These are phyloP conservation scores for Plagodis pulveraria DNA, from an alignment of 2,888 invertebrate species.

Conservation along the genomic window DNA sequence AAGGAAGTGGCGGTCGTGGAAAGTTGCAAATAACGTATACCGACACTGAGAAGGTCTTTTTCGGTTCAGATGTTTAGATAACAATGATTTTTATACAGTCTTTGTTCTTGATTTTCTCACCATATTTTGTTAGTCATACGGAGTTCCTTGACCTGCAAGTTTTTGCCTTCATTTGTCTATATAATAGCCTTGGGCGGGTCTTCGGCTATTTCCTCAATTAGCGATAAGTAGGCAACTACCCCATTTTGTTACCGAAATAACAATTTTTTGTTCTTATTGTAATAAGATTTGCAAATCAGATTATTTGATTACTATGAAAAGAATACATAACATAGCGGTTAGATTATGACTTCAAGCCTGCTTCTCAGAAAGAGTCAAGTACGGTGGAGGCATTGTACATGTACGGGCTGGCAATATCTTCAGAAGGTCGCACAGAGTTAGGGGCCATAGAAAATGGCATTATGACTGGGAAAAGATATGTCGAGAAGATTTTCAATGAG, in stretches of 20 bases:
- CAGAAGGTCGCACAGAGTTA: too few relatives aligned
- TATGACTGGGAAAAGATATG: too few relatives aligned
- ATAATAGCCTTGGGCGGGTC: conserved; percentile 66
- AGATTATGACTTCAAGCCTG: too few relatives aligned
- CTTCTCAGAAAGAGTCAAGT: too few relatives aligned
- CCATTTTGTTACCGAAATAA: not conserved
- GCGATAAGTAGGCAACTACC: conserved; percentile 44
- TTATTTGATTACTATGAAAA: not conserved
- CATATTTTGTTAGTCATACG: conserved; percentile 52
- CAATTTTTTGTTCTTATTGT: not conserved
- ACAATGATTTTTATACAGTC: conserved; percentile 20
- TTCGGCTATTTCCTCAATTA: conserved; percentile 75
- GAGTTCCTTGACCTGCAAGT: conserved; percentile 70
- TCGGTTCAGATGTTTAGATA: conserved; percentile 31
- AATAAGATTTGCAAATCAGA: conserved; percentile 10
- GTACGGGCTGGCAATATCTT: too few relatives aligned
- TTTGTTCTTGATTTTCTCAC: too few relatives aligned
- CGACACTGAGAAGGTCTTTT: conserved; percentile 13
- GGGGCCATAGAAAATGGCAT: too few relatives aligned
- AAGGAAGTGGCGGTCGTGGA: conserved; percentile 26
- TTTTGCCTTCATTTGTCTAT: conserved; percentile 71
- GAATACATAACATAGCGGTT: not conserved
- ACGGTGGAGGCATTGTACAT: too few relatives aligned
- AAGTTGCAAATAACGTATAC: conserved; percentile 23
- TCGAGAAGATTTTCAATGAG: too few relatives aligned